Evolutionary conservation across 2,888 invertebrate genomes (phyloP).

Genomic region (Antheraea yamamai): DNA sequence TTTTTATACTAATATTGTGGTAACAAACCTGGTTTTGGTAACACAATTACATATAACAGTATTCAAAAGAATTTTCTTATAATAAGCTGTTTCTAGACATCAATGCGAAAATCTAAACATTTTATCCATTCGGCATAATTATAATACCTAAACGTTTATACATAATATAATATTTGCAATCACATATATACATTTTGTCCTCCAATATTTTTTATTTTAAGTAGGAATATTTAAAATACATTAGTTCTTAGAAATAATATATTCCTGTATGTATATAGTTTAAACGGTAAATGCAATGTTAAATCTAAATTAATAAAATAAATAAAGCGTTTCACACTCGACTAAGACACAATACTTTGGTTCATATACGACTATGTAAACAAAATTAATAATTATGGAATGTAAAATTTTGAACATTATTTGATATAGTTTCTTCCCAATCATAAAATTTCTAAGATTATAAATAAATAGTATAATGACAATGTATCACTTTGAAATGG

Average conservation of each 20-base stretch:
- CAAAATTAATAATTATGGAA: constrained; percentile 28
- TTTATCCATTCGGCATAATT: background rate
- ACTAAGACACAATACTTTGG: constrained; percentile 79
- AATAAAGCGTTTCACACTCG: constrained; percentile 80
- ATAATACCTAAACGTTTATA: background rate
- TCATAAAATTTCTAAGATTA: background rate
- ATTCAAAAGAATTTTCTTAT: background rate
- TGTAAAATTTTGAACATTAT: constrained; percentile 1
- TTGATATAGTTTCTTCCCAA: constrained; percentile 11
- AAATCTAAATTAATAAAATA: constrained; percentile 49
- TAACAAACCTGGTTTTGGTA: constrained; percentile 36
- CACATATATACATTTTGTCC: background rate
- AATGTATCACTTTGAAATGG: constrained; percentile 22
- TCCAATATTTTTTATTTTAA: background rate
- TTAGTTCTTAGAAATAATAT: constrained; percentile 8
- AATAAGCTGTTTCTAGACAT: background rate
- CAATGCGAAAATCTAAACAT: background rate
- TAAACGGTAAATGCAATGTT: constrained; percentile 12
- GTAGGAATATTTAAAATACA: constrained; percentile 6
- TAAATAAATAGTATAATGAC: constrained; percentile 17
- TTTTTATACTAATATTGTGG: constrained; percentile 26
- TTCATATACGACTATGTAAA: constrained; percentile 68
- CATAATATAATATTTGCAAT: background rate
- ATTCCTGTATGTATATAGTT: constrained; percentile 3
- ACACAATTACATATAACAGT: constrained; percentile 24